These are phyloP conservation scores for Neolamprologus sp. DNA, from an alignment of 2,113 vertebrate species.

Conservation along the genomic window DNA sequence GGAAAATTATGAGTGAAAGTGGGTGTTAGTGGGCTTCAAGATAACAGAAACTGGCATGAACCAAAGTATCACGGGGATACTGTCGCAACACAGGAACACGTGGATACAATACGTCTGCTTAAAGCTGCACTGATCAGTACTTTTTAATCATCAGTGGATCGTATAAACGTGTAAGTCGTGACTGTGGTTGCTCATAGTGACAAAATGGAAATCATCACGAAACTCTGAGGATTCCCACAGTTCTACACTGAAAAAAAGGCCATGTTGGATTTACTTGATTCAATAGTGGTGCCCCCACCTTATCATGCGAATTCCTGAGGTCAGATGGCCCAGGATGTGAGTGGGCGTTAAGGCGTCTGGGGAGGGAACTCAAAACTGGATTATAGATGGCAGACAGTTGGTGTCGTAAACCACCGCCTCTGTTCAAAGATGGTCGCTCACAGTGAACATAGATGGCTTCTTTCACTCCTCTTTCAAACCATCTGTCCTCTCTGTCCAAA, in stretches of 20 bases:
- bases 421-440: too few species aligned
- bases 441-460: too few species aligned
- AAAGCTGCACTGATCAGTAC: neutral
- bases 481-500: too few species aligned
- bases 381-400: too few species aligned
- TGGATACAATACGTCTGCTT: neutral
- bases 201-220: neutral
- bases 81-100: neutral
- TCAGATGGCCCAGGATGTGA: too few species aligned
- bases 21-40: neutral
- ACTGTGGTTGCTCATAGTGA: neutral
- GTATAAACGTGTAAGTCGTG: neutral
- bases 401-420: too few species aligned
- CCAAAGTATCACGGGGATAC: neutral
- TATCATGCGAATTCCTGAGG: too few species aligned
- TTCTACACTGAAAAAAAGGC: neutral
- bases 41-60: neutral
- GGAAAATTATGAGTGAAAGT: neutral
- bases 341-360: too few species aligned
- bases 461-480: too few species aligned
- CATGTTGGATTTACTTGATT: too few species aligned
- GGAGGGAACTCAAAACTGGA: too few species aligned
- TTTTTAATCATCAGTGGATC: neutral
- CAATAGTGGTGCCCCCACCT: too few species aligned
- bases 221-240: neutral